Conservation (phyloP, 2,113 vertebrate species). For the Cochlearius cochlearius region DNA sequence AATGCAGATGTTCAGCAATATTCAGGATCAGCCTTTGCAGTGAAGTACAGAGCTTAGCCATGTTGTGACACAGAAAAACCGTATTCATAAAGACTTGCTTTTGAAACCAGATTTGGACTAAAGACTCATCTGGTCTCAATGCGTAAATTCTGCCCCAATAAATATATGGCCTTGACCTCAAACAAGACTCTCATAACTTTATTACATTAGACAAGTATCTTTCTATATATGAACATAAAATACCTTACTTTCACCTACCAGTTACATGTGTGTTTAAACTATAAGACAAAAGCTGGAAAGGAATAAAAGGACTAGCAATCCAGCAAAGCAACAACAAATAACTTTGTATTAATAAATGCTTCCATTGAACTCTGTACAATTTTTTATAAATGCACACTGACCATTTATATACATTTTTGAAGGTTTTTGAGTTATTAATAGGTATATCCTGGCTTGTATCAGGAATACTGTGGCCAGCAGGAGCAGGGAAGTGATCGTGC, state of each 20-base stretch:
- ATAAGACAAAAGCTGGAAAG: background rate
- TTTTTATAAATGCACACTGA: background rate
- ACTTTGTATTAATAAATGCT: background rate
- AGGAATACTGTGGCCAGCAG: no score
- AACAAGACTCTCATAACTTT: background rate
- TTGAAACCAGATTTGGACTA: background rate
- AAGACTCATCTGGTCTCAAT: background rate
- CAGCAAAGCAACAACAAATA: background rate
- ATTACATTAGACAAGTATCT: background rate
- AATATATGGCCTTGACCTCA: slow-evolving; percentile 13
- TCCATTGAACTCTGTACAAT: background rate
- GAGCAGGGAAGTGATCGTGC: no score
- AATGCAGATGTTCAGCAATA: background rate
- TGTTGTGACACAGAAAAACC: background rate
- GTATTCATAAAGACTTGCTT: background rate
- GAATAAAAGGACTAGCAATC: background rate
- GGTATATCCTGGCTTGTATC: no score
- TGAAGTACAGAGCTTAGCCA: background rate
- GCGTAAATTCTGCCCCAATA: slow-evolving; percentile 16
- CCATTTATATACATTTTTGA: background rate
- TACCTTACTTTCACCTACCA: background rate
- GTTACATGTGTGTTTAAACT: background rate
- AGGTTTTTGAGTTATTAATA: background rate
- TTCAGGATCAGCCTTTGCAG: background rate
- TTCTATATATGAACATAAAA: background rate